Evolutionary conservation across 2,888 invertebrate genomes (phyloP).

Genomic region (Clistopyga incitator): DNA sequence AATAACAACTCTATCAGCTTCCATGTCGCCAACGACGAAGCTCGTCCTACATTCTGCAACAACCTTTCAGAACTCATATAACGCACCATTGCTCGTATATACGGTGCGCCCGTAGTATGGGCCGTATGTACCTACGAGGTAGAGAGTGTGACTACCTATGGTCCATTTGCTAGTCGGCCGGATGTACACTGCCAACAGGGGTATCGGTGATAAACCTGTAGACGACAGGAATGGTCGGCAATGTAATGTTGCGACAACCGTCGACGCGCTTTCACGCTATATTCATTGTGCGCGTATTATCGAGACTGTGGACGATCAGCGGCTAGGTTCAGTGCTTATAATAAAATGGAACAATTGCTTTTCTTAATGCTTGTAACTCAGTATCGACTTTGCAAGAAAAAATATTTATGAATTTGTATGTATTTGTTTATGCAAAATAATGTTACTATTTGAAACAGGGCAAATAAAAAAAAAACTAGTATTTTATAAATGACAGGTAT

Average conservation of each 20-base stretch:
- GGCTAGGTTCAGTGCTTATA: background rate
- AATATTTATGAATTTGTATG: background rate
- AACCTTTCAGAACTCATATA: slow-evolving; percentile 55
- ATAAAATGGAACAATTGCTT: background rate
- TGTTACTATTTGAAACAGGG: no score
- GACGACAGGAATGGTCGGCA: slow-evolving; percentile 60
- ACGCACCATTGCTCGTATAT: slow-evolving; percentile 5
- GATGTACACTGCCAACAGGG: slow-evolving; percentile 26
- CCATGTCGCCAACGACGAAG: slow-evolving; percentile 24
- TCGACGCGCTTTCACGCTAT: slow-evolving; percentile 34
- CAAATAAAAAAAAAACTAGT: no score
- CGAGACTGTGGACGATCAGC: slow-evolving; percentile 27
- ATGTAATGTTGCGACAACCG: slow-evolving; percentile 46
- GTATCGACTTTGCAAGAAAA: no score
- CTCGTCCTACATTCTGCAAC: slow-evolving; percentile 4
- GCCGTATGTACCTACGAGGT: background rate
- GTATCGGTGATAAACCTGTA: slow-evolving; percentile 66
- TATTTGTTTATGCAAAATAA: no score
- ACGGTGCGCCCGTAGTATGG: background rate
- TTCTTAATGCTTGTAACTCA: no score
- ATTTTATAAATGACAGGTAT: no score
- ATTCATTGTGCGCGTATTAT: slow-evolving; percentile 48
- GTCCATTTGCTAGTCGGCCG: slow-evolving; percentile 34
- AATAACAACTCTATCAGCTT: slow-evolving; percentile 55
- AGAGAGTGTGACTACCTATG: background rate